These are phyloP conservation scores for Stenodera caucasica DNA, from an alignment of 2,888 invertebrate species.

Conservation along the genomic window DNA sequence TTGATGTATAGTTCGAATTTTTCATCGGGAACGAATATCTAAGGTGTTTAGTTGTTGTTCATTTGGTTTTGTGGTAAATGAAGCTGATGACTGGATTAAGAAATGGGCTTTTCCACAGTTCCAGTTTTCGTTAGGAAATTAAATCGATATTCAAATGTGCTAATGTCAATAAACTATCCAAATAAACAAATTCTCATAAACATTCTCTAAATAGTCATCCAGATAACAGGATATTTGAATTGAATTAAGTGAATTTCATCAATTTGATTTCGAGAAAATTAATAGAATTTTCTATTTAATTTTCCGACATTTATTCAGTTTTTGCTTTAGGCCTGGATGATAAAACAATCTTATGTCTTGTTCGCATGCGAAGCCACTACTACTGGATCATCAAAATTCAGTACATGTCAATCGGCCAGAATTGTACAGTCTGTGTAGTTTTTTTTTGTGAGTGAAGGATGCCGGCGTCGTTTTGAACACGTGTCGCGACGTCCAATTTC, in stretches of 20 bases:
- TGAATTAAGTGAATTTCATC: background rate
- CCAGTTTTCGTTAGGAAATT: background rate
- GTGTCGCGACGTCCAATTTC: slow-evolving; percentile 36
- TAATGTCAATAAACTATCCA: background rate
- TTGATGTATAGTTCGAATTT: too few species aligned
- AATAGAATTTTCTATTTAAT: too few species aligned
- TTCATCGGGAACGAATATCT: too few species aligned
- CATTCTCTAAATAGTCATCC: background rate
- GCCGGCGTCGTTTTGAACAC: slow-evolving; percentile 34
- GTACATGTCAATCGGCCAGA: slow-evolving; percentile 48
- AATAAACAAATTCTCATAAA: slow-evolving; percentile 2
- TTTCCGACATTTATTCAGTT: too few species aligned
- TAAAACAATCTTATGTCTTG: background rate
- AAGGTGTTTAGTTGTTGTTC: too few species aligned
- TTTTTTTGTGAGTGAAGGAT: too few species aligned
- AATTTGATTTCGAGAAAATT: too few species aligned
- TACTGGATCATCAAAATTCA: slow-evolving; percentile 47
- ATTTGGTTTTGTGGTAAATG: too few species aligned
- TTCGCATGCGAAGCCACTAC: background rate
- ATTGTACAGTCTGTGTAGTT: slow-evolving; percentile 40
- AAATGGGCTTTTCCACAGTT: too few species aligned
- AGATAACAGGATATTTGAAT: background rate
- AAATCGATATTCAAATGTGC: background rate
- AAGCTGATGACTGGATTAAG: too few species aligned
- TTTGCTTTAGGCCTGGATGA: background rate